Percentiles rank a stretch among this genome's conserved stretches.
Conservation (phyloP, 1,140 invertebrate species). For the Chlorops oryzae region DNA sequence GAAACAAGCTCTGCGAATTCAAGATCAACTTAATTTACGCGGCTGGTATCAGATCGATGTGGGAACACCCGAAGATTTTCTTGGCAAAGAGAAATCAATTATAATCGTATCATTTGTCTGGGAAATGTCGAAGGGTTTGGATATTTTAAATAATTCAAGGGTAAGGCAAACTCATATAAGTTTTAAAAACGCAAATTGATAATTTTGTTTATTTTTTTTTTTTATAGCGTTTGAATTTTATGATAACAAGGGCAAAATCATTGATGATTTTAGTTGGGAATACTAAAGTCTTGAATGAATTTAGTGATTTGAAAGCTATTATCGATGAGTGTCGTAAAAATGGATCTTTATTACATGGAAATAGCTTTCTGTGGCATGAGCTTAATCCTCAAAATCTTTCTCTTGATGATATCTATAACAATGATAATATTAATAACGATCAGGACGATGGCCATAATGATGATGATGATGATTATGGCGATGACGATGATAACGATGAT, state of each 20-base stretch:
- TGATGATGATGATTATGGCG: too few relatives aligned
- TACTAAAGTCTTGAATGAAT: slow-evolving; percentile 51
- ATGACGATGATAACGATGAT: too few relatives aligned
- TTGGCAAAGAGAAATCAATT: slow-evolving; percentile 74
- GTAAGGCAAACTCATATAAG: slow-evolving; percentile 39
- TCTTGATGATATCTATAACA: too few relatives aligned
- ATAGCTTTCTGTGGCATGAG: too few relatives aligned
- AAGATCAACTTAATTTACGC: slow-evolving; percentile 46
- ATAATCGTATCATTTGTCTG: slow-evolving; percentile 78
- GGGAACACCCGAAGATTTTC: slow-evolving; percentile 81
- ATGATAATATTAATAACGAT: too few relatives aligned
- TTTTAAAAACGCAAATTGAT: slow-evolving; percentile 16
- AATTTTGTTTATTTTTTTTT: slow-evolving; percentile 22
- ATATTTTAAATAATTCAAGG: slow-evolving; percentile 66
- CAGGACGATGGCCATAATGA: too few relatives aligned
- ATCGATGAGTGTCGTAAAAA: too few relatives aligned
- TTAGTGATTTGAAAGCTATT: too few relatives aligned
- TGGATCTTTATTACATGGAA: too few relatives aligned
- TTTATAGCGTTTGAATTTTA: slow-evolving; percentile 72
- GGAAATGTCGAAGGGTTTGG: slow-evolving; percentile 57
- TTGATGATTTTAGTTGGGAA: slow-evolving; percentile 78
- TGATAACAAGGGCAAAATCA: slow-evolving; percentile 71
- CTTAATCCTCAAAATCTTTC: too few relatives aligned
- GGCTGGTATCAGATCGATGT: slow-evolving; percentile 54
- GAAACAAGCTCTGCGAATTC: slow-evolving; percentile 57